Evolutionary conservation across 2,888 invertebrate species (phyloP), one percentile per base, ranked within the genome.

Genomic region (Mystacides longicornis): DNA sequence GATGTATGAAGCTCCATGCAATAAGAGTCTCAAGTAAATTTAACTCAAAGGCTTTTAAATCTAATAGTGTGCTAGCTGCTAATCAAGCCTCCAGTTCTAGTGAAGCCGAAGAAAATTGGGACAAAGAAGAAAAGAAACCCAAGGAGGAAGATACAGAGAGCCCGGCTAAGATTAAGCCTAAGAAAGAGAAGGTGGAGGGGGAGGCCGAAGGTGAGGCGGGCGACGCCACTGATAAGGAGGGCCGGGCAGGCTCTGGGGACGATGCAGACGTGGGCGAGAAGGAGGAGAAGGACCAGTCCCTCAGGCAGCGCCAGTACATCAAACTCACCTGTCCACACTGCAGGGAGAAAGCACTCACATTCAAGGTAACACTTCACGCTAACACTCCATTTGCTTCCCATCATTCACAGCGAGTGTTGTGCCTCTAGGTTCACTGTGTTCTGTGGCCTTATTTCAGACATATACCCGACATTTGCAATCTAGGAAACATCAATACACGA

Each of bases 301-400:
- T 73, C 22, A 64, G 74, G 59, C 68, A 74, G 56, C 66, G 73
- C 63, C 67, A 77, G 27, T 88, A 82, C 67, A 86, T 89, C 56
- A 86, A 85, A 63, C 74, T 91, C 45, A 75, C 79, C 27, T 91
- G 91, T 66, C 86, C 87, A 1, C 90, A 90, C 67, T 91, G 91
- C 69, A 79, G 81, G 62, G 81, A 84, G 64, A 84, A 85, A 66
- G 86, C 83, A 63, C 77, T 84, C 7, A 89, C 87, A 7, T 90
- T 89, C 66, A 82, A 82, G 67, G 85, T 83, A 63, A 70, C 71
- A 67, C 52, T 50, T 16, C 14, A 14, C 4, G 3, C 37, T 19
- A 11, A 27, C 11, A 27, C 11, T 27, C 4, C 43, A 43, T 43
- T 43, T n/a, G n/a, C n/a, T n/a, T n/a, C n/a, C n/a, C n/a, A n/a